These are phyloP conservation scores for Pseudomyrmex cubaensis DNA, from an alignment of 1,140 invertebrate genomes.

Conservation along the genomic window DNA sequence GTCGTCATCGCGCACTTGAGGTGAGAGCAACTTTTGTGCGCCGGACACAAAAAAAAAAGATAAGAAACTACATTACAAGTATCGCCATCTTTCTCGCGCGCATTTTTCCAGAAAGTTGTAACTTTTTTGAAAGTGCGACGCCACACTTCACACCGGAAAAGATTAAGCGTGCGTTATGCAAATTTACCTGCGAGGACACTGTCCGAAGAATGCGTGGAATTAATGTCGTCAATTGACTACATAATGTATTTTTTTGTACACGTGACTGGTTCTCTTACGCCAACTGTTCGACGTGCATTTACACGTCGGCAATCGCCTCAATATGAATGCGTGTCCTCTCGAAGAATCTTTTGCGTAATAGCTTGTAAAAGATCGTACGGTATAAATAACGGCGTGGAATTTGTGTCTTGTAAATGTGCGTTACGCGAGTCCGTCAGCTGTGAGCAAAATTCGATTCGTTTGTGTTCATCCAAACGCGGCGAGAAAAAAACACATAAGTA, in stretches of 20 bases:
- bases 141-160: not conserved
- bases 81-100: slow-evolving; percentile 18
- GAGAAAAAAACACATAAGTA: not conserved
- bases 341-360: slow-evolving; percentile 28
- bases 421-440: slow-evolving; percentile 3
- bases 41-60: not conserved
- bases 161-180: slow-evolving; percentile 12
- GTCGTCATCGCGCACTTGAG: slow-evolving; percentile 34
- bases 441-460: slow-evolving; percentile 28
- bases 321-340: slow-evolving; percentile 4
- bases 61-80: slow-evolving; percentile 1
- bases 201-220: slow-evolving; percentile 25
- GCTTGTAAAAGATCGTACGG: slow-evolving; percentile 42
- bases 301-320: not conserved
- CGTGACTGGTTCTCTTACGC: slow-evolving; percentile 12
- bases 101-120: too few species aligned
- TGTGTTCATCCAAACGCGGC: slow-evolving; percentile 8
- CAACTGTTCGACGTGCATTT: not conserved
- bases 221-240: slow-evolving; percentile 33
- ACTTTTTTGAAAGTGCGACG: too few species aligned
- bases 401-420: slow-evolving; percentile 8
- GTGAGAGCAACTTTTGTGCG: slow-evolving; percentile 30
- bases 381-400: slow-evolving; percentile 40
- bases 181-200: slow-evolving; percentile 35
- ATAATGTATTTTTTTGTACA: slow-evolving; percentile 33